Percentiles rank a stretch among this genome's conserved stretches.
phyloP scores from a whole-genome alignment of 1,140 invertebrate genomes.

The Drosophila dunni region DNA sequence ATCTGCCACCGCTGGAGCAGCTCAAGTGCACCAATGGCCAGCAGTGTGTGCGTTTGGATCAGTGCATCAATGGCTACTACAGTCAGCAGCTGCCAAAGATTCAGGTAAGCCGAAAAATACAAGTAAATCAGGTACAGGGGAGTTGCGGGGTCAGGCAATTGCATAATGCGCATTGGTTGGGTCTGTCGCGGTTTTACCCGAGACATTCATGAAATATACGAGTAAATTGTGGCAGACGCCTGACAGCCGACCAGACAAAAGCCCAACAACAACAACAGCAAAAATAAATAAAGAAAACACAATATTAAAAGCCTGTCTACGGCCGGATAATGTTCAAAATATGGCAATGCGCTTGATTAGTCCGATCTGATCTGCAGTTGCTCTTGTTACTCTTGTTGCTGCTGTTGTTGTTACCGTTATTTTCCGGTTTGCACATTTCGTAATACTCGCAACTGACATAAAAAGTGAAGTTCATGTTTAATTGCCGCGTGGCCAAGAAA shows the following conservation, averaged over 20 bases:
- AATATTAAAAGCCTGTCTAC: slow-evolving; percentile 70
- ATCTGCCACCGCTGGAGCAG: slow-evolving; percentile 74
- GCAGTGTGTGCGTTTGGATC: slow-evolving; percentile 70
- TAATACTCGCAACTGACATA: slow-evolving; percentile 48
- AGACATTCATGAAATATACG: slow-evolving; percentile 36
- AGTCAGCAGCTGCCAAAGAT: slow-evolving; percentile 72
- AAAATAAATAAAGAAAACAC: slow-evolving; percentile 4
- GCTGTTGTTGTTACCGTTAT: slow-evolving; percentile 67
- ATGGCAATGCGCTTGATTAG: slow-evolving; percentile 66
- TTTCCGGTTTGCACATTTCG: slow-evolving; percentile 76
- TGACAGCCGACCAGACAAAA: slow-evolving; percentile 32
- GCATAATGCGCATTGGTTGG: slow-evolving; percentile 38
- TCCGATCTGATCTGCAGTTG: slow-evolving; percentile 54
- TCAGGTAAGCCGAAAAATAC: slow-evolving; percentile 57
- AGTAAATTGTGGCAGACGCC: slow-evolving; percentile 47
- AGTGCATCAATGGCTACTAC: slow-evolving; percentile 72
- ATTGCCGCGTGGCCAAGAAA: slow-evolving; percentile 68
- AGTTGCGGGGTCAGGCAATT: slow-evolving; percentile 22
- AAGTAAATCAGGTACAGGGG: neutral
- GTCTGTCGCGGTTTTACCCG: slow-evolving; percentile 33
- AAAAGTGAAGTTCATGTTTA: slow-evolving; percentile 80
- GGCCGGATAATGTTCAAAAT: slow-evolving; percentile 55
- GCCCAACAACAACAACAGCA: slow-evolving; percentile 14
- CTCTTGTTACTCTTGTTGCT: slow-evolving; percentile 5
- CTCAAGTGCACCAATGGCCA: slow-evolving; percentile 70